A percentile compares a stretch with the other conserved stretches of the same genome.
Evolutionary conservation across 2,113 vertebrate genomes (phyloP).

Genomic region (Henicopernis longicauda): DNA sequence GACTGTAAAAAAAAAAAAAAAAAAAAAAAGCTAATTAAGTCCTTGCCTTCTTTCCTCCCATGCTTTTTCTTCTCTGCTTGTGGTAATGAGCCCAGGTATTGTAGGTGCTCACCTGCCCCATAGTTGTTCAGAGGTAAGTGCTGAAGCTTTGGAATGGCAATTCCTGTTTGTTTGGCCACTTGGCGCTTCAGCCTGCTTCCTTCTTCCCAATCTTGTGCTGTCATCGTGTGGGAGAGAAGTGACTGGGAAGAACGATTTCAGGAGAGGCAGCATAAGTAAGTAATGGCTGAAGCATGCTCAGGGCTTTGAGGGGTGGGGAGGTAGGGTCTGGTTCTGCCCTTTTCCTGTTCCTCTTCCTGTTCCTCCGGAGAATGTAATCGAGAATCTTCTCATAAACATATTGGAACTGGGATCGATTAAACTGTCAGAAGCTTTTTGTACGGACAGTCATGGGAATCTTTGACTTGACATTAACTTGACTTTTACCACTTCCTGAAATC

Average conservation of each 20-base stretch:
- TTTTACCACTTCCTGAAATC: neutral
- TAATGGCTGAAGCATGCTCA: neutral
- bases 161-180: neutral
- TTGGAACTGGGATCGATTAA: neutral
- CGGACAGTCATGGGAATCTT: neutral
- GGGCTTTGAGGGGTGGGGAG: neutral
- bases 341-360: neutral
- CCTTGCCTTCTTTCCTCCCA: neutral
- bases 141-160: neutral
- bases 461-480: neutral
- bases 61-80: neutral
- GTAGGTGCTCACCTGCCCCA: neutral
- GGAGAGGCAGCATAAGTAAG: neutral
- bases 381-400: neutral
- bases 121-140: neutral
- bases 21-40: neutral
- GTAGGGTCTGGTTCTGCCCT: neutral
- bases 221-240: neutral
- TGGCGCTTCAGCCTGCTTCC: neutral
- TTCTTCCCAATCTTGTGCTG: neutral
- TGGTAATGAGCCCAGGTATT: neutral
- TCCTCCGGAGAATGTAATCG: neutral
- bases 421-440: neutral
- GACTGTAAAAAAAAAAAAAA: neutral
- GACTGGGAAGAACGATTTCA: neutral